Conservation (phyloP, 2,113 vertebrate species). For the Engystomops pustulosus region DNA sequence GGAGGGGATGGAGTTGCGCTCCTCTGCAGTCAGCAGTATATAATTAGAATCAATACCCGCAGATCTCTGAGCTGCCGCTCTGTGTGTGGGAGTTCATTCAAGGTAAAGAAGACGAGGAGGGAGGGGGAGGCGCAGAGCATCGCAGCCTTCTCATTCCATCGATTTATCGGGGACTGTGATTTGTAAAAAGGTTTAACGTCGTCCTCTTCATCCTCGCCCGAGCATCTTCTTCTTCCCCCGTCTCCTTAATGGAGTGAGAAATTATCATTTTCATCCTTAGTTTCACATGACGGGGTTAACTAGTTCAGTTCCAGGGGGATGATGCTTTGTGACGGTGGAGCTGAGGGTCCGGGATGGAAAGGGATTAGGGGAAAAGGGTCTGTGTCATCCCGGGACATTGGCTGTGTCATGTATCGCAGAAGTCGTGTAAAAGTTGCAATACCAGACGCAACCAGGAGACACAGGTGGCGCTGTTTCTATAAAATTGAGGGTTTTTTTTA, state of each 20-base stretch:
- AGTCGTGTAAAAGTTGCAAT: not conserved
- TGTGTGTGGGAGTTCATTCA: constrained; percentile 57
- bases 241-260: constrained; percentile 43
- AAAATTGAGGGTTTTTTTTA: too few species aligned
- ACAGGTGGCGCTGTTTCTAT: not conserved
- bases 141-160: constrained; percentile 36
- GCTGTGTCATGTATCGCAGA: not conserved
- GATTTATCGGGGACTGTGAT: constrained; percentile 48
- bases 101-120: constrained; percentile 52
- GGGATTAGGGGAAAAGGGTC: too few species aligned
- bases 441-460: not conserved
- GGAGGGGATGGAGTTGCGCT: constrained; percentile 50
- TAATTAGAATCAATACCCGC: constrained; percentile 61
- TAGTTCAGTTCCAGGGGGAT: not conserved
- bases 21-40: constrained; percentile 59
- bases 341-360: not conserved
- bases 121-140: not conserved
- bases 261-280: constrained; percentile 23
- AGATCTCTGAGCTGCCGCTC: constrained; percentile 52
- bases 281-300: constrained; percentile 22
- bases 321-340: too few species aligned
- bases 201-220: not conserved
- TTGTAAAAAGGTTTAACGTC: constrained; percentile 41
- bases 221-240: not conserved
- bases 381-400: not conserved